These are phyloP conservation scores for Selenia dentaria DNA, from an alignment of 2,888 invertebrate species.

Conservation along the genomic window DNA sequence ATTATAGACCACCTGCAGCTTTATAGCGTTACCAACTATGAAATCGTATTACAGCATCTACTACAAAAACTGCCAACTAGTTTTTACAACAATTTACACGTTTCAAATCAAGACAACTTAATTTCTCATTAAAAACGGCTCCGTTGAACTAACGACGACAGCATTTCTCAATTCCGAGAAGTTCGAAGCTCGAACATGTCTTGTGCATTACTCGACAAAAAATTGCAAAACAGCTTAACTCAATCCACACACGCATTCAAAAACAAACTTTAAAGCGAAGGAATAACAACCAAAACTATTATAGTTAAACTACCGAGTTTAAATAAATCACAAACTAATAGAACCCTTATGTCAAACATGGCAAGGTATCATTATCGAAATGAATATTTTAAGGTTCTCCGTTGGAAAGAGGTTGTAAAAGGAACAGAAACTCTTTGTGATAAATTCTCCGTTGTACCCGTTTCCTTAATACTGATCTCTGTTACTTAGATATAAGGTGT, in stretches of 20 bases:
- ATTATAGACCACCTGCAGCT: too few species aligned
- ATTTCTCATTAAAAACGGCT: slow-evolving; percentile 54
- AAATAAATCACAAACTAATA: slow-evolving; percentile 56
- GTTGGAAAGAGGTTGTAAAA: slow-evolving; percentile 58
- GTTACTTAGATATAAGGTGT: slow-evolving; percentile 26
- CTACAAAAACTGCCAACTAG: slow-evolving; percentile 22
- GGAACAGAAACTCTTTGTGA: slow-evolving; percentile 52
- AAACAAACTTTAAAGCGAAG: slow-evolving; percentile 21
- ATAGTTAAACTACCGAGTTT: not conserved
- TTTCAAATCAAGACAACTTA: slow-evolving; percentile 63
- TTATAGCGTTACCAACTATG: too few species aligned
- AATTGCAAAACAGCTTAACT: slow-evolving; percentile 42
- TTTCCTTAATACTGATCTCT: slow-evolving; percentile 5
- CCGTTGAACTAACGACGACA: slow-evolving; percentile 44
- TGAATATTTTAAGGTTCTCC: slow-evolving; percentile 61
- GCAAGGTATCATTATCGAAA: slow-evolving; percentile 64
- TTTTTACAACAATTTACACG: slow-evolving; percentile 47
- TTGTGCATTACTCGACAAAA: slow-evolving; percentile 58
- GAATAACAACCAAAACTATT: slow-evolving; percentile 24
- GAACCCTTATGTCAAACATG: slow-evolving; percentile 62
- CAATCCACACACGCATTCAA: slow-evolving; percentile 9
- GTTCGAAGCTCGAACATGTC: slow-evolving; percentile 61
- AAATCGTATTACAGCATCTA: too few species aligned
- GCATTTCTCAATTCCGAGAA: slow-evolving; percentile 68
- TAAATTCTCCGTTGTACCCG: not conserved